phyloP scores from a whole-genome alignment of 2,888 invertebrate genomes.

The Pilophorus perplexus region DNA sequence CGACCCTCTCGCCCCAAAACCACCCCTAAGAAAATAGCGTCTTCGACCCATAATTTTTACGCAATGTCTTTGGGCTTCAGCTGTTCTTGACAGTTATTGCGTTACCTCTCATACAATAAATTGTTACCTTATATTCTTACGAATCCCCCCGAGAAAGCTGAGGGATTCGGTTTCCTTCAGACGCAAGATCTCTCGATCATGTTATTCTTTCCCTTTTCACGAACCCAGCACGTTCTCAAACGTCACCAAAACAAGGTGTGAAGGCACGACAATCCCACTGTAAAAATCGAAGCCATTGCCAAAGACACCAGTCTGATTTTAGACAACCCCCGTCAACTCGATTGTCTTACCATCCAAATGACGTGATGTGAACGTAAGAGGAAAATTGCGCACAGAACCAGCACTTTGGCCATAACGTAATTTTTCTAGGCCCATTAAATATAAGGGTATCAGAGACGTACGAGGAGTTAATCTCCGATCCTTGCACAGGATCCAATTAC shows the following conservation, averaged over 20 bases:
- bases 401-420: too few relatives aligned
- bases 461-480: too few relatives aligned
- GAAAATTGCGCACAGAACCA: too few relatives aligned
- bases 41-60: not conserved
- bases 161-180: not conserved
- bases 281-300: not conserved
- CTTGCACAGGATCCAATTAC: too few relatives aligned
- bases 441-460: too few relatives aligned
- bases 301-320: too few relatives aligned
- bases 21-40: not conserved
- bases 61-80: not conserved
- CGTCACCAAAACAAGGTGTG: not conserved
- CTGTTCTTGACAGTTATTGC: slow-evolving; percentile 5
- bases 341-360: too few relatives aligned
- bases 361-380: too few relatives aligned
- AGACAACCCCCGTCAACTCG: too few relatives aligned
- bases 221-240: not conserved
- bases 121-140: not conserved
- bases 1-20: too few relatives aligned
- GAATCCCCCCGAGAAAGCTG: not conserved
- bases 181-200: not conserved
- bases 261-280: not conserved
- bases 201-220: not conserved
- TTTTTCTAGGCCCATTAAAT: too few relatives aligned
- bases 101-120: slow-evolving; percentile 8